Evolutionary conservation across 2,888 invertebrate genomes (phyloP).

Genomic region (Globia sparganii): DNA sequence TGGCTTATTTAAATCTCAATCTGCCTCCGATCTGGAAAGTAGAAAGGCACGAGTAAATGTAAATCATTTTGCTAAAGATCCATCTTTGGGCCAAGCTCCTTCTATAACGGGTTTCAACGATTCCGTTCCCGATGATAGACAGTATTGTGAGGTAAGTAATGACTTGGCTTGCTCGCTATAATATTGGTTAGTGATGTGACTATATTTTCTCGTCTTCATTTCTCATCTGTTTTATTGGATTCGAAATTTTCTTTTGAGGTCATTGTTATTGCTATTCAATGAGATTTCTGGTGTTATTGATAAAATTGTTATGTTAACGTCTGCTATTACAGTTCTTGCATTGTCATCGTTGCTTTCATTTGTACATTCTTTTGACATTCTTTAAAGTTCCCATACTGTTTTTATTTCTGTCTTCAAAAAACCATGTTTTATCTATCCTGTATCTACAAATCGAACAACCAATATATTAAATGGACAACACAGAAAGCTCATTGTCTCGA

Average conservation of each 20-base stretch:
- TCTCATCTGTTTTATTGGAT: constrained; percentile 61
- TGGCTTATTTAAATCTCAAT: constrained; percentile 40
- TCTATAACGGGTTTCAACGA: constrained; percentile 80
- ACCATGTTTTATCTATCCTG: constrained; percentile 27
- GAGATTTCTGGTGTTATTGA: constrained; percentile 27
- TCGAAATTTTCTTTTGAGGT: constrained; percentile 54
- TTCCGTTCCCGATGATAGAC: constrained; percentile 82
- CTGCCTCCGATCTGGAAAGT: constrained; percentile 41
- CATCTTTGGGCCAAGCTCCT: constrained; percentile 61
- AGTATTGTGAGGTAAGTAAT: constrained; percentile 81
- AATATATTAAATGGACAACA: constrained; percentile 60
- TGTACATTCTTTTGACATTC: background rate
- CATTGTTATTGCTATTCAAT: constrained; percentile 33
- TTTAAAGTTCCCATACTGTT: background rate
- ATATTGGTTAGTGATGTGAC: constrained; percentile 66
- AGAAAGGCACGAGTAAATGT: constrained; percentile 57
- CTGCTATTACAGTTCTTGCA: background rate
- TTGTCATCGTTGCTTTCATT: background rate
- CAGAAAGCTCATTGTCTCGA: constrained; percentile 70
- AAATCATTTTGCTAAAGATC: constrained; percentile 64
- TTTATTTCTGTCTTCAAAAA: constrained; percentile 1
- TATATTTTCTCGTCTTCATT: constrained; percentile 69
- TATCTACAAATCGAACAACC: constrained; percentile 42
- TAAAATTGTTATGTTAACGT: constrained; percentile 16
- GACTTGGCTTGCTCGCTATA: constrained; percentile 70